Conservation (phyloP, 2,888 invertebrate species). For the Nipponacmea schrenckii region DNA sequence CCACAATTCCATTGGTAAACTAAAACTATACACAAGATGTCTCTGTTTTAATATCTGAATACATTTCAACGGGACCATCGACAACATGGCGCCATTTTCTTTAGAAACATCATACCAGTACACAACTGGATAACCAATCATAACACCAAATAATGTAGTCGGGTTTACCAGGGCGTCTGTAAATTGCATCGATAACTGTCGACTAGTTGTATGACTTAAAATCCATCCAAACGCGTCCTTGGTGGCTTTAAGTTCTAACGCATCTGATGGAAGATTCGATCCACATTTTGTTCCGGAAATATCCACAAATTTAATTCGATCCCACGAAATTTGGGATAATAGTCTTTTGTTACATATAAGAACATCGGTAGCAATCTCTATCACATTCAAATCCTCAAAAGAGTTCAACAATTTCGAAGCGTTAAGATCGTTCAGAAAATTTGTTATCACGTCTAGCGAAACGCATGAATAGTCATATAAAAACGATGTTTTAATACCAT, state of each 20-base stretch:
- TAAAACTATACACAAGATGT: not conserved
- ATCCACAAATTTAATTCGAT: conserved; percentile 25
- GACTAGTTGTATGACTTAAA: not conserved
- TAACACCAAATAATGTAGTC: conserved; percentile 43
- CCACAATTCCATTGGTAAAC: not conserved
- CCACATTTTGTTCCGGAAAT: conserved; percentile 15
- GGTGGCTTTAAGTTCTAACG: not conserved
- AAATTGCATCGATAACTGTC: not conserved
- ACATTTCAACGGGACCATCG: not conserved
- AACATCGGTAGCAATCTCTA: conserved; percentile 35
- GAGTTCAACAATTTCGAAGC: conserved; percentile 19
- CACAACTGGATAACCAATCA: conserved; percentile 46
- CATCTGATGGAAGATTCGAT: not conserved
- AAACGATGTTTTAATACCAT: conserved; percentile 39
- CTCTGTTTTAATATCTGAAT: not conserved
- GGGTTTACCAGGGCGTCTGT: conserved; percentile 25
- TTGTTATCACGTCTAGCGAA: not conserved
- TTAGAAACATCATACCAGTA: conserved; percentile 42
- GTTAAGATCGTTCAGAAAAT: conserved; percentile 26
- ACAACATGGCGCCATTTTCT: not conserved
- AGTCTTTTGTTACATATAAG: conserved; percentile 30
- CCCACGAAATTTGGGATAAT: not conserved
- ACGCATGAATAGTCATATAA: conserved; percentile 36
- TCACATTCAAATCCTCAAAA: conserved; percentile 25
- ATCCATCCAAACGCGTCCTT: not conserved